phyloP scores from a whole-genome alignment of 2,797 vertebrate species.

The Betta splendens region DNA sequence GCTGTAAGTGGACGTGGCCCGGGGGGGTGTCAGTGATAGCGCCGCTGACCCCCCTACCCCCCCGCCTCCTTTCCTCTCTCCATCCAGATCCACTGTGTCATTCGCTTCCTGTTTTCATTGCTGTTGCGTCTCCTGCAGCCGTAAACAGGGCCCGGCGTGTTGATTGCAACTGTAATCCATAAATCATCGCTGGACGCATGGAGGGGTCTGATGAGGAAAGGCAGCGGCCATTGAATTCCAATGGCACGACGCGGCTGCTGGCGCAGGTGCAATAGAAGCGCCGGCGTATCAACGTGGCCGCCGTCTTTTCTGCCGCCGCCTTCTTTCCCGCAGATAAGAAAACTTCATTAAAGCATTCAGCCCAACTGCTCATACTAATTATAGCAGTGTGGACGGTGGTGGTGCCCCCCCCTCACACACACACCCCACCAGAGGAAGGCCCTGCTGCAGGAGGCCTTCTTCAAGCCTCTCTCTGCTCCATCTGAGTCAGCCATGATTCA shows the following conservation, averaged over 20 bases:
- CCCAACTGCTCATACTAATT: constrained; percentile 49
- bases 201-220: constrained; percentile 52
- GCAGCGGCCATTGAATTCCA: constrained; percentile 56
- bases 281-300: constrained; percentile 7
- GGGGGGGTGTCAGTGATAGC: constrained; percentile 29
- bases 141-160: constrained; percentile 50
- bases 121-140: too few species aligned
- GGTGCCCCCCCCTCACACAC: too few species aligned
- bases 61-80: constrained; percentile 1
- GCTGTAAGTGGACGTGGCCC: constrained; percentile 45
- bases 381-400: constrained; percentile 13
- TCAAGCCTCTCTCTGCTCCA: constrained; percentile 19
- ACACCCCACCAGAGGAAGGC: too few species aligned
- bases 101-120: constrained; percentile 5
- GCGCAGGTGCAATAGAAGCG: constrained; percentile 35
- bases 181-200: constrained; percentile 59
- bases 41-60: neutral
- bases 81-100: constrained; percentile 5
- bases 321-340: constrained; percentile 47
- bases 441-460: too few species aligned
- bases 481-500: constrained; percentile 40
- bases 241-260: constrained; percentile 23
- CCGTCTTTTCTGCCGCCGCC: constrained; percentile 21
- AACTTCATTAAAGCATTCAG: constrained; percentile 51
- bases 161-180: constrained; percentile 65